These are phyloP conservation scores for Lichenostomus cassidix DNA, from an alignment of 2,113 vertebrate species.

Conservation along the genomic window DNA sequence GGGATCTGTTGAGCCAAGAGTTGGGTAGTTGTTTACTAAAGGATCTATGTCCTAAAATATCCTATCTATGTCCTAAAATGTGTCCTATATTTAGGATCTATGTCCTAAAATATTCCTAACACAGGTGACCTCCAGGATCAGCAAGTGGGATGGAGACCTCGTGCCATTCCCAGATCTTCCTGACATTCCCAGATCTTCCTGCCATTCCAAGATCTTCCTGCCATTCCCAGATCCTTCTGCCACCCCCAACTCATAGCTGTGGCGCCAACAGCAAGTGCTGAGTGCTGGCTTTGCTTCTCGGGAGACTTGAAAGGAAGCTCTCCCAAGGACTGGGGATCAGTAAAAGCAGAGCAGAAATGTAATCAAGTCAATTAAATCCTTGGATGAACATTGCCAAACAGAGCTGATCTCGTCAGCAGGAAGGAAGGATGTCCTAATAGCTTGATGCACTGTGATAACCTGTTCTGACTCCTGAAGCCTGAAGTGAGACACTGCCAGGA, in stretches of 20 bases:
- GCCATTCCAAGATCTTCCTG: background rate
- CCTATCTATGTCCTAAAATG: background rate
- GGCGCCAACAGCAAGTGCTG: background rate
- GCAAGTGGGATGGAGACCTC: background rate
- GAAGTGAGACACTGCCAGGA: background rate
- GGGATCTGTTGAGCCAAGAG: background rate
- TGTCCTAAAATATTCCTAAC: background rate
- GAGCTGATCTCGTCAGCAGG: background rate
- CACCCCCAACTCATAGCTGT: background rate
- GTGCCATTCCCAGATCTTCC: background rate
- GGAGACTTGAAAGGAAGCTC: background rate
- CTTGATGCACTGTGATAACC: background rate
- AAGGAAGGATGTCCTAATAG: background rate
- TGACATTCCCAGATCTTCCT: background rate
- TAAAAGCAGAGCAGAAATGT: background rate
- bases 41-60: background rate
- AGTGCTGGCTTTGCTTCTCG: background rate
- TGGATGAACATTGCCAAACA: background rate
- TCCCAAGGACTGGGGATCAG: background rate
- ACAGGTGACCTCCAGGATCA: background rate
- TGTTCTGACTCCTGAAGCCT: background rate
- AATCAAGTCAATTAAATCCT: background rate
- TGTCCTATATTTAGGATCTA: too few relatives aligned
- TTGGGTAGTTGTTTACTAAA: background rate
- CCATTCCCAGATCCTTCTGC: background rate